phyloP scores from a whole-genome alignment of 2,888 invertebrate genomes.

The Euclidia mi region DNA sequence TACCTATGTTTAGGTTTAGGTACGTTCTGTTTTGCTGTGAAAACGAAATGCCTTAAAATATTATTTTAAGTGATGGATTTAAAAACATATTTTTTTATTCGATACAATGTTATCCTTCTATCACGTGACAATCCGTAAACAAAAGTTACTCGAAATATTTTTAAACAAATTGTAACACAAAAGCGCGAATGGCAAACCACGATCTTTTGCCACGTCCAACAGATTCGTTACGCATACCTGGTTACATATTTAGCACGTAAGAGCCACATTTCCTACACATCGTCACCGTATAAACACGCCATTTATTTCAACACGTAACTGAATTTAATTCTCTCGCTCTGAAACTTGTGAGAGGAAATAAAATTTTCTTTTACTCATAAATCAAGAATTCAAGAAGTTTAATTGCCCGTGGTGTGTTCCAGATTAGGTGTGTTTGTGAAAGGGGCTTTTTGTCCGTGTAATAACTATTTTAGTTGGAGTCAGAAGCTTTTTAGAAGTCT shows the following conservation, averaged over 20 bases:
- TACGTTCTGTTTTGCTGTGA: no score
- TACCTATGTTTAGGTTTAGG: no score
- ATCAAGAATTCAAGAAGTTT: conserved; percentile 57
- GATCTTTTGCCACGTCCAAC: neutral
- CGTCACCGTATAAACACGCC: conserved; percentile 38
- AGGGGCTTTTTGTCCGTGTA: conserved; percentile 3
- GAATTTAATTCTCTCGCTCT: conserved; percentile 52
- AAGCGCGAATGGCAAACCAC: no score
- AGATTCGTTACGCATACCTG: neutral
- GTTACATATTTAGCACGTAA: conserved; percentile 24
- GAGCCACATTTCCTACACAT: conserved; percentile 26
- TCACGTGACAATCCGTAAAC: no score
- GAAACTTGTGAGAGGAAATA: conserved; percentile 44
- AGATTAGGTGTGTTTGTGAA: conserved; percentile 4
- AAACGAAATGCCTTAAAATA: no score
- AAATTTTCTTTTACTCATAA: conserved; percentile 53
- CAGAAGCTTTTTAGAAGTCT: no score
- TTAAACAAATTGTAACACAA: no score
- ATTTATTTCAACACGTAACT: conserved; percentile 37
- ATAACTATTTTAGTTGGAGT: no score
- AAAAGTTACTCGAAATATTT: no score
- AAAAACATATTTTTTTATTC: no score
- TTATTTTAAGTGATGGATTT: no score
- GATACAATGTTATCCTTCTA: no score
- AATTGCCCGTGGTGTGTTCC: conserved; percentile 47